These are phyloP conservation scores for Steatornis caripensis DNA, from an alignment of 2,113 vertebrate species.

Conservation along the genomic window DNA sequence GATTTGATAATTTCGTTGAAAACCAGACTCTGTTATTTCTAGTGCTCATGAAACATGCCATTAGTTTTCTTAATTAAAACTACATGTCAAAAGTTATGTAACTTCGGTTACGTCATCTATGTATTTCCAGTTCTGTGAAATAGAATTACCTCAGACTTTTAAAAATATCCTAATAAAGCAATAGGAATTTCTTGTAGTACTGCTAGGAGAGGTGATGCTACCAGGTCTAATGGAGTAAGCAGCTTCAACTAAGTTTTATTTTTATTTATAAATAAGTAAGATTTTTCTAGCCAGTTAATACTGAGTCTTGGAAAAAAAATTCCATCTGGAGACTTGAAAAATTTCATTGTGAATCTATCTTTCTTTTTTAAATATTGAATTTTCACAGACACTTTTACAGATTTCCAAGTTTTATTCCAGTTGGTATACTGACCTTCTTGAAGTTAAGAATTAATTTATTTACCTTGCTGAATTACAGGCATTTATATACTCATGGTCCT, in stretches of 20 bases:
- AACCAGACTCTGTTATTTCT: background rate
- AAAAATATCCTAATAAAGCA: background rate
- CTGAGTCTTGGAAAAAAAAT: background rate
- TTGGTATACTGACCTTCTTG: background rate
- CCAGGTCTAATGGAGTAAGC: background rate
- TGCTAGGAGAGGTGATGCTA: background rate
- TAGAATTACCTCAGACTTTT: background rate
- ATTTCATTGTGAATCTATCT: background rate
- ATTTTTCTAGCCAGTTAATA: background rate
- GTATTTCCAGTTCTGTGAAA: background rate
- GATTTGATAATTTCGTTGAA: background rate
- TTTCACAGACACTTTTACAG: background rate
- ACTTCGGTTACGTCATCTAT: background rate
- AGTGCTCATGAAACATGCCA: background rate
- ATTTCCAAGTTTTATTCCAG: background rate
- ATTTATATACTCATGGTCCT: background rate
- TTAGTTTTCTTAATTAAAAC: background rate
- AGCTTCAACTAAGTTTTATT: background rate
- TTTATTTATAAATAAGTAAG: background rate
- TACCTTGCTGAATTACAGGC: background rate
- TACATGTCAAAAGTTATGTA: background rate
- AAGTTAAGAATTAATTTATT: background rate
- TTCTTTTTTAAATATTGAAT: background rate
- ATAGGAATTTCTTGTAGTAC: background rate
- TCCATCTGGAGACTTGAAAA: background rate